A percentile compares a stretch with the other conserved stretches of the same genome.
Conservation (phyloP, 2,797 vertebrate genomes). For the Enteromius mattozi region DNA sequence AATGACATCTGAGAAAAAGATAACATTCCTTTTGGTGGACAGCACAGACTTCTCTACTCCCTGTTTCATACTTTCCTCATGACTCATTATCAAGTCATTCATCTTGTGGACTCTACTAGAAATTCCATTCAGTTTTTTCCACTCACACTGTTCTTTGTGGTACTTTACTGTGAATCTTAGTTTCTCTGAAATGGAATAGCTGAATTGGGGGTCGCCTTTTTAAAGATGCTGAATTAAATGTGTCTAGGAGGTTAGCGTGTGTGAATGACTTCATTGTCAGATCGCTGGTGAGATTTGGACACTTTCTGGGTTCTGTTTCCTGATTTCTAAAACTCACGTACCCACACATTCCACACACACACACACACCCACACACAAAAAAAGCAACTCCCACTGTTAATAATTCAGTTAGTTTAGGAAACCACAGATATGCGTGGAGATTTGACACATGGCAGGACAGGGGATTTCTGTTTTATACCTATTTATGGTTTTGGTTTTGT, state of each 20-base stretch:
- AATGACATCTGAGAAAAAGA: constrained; percentile 25
- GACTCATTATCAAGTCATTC: background rate
- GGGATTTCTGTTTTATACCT: background rate
- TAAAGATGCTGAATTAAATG: constrained; percentile 38
- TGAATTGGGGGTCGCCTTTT: constrained; percentile 13
- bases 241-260: constrained; percentile 56
- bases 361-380: background rate
- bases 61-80: background rate
- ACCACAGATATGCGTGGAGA: background rate
- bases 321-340: constrained; percentile 34
- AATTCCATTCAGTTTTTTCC: background rate
- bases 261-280: constrained; percentile 69
- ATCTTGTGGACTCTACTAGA: background rate
- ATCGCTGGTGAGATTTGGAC: constrained; percentile 22
- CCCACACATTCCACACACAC: constrained; percentile 42
- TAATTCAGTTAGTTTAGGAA: constrained; percentile 61
- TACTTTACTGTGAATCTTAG: background rate
- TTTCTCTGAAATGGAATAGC: constrained; percentile 24
- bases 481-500: background rate
- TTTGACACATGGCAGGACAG: background rate
- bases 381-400: constrained; percentile 57
- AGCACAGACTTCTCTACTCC: background rate
- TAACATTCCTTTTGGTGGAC: background rate
- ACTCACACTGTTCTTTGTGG: constrained; percentile 10
- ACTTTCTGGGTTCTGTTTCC: constrained; percentile 32